Base-by-base conservation (phyloP, 1,140 invertebrate species). In the Tetramorium simillimum region DNA sequence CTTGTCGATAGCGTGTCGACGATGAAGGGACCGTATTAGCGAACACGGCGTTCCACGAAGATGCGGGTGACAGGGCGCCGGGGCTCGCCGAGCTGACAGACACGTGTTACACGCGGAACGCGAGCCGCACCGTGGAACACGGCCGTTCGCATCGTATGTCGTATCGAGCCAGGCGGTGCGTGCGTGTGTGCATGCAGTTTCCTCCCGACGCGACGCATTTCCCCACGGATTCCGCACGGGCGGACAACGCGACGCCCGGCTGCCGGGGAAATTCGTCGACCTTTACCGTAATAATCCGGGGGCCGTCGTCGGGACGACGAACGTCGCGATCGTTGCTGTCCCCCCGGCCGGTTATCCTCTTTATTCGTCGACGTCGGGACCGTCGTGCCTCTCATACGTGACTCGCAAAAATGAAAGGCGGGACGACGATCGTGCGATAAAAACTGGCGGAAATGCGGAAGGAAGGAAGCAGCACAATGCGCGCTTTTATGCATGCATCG, bases 251-350 rank as follows among this genome's bases (percentile, higher is more conserved):
- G 72, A 75, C 65, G 85, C 56, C 73, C 49, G 84, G 78, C 75
- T 80, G 90, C 88, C 84, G 63, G 77, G 85, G 82, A 92, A 91
- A 91, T 93, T 89, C 92, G 92, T 92, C 93, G 93, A 93, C 93
- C 92, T 92, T 92, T 88, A 89, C 73, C 49, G 86, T 88, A 90
- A 90, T 90, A 90, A 88, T 63, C 67, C 51, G 82, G 21, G 9
- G 37, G 16, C 43, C 40, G 90, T 88, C 89, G 85, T 84, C 90
- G 88, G 86, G 85, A 86, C 86, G 86, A 63, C 88, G 88, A 56
- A 56, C 88, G 89, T 78, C 88, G 49, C 80, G 43, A n/a, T 53
- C 49, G 78, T 89, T 72, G 77, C 80, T 76, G 86, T 89, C 73
- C 78, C 78, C 28, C 87, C 33, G 63, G 62, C 43, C 76, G 76